Conservation (phyloP, 2,797 vertebrate genomes). For the Varecia variegata region DNA sequence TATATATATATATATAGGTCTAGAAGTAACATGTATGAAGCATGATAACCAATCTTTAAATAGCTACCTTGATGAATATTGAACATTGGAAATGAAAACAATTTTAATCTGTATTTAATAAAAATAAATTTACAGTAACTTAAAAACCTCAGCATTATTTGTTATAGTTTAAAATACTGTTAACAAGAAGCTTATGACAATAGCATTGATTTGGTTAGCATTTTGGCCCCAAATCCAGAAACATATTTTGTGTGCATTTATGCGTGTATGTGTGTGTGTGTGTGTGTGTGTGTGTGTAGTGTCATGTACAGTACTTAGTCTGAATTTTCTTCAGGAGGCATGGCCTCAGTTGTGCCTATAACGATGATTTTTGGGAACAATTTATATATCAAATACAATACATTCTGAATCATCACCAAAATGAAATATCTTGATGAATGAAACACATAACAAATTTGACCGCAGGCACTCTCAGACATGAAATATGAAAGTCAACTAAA, state of each 20-base stretch:
- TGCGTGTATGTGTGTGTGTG: neutral
- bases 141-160: neutral
- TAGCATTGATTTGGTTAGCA: neutral
- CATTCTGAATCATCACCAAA: neutral
- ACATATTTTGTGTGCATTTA: neutral
- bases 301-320: neutral
- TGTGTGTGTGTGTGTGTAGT: neutral
- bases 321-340: neutral
- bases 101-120: neutral
- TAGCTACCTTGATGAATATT: neutral
- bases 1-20: neutral
- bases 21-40: neutral
- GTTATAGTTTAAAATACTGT: neutral
- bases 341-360: neutral
- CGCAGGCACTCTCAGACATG: neutral
- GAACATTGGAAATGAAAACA: neutral
- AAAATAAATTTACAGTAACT: neutral
- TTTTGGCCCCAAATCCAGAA: neutral
- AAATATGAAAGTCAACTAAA: slow-evolving; percentile 24
- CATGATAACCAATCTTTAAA: neutral
- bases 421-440: slow-evolving; percentile 18
- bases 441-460: slow-evolving; percentile 6
- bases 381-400: neutral
- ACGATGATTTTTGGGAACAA: neutral
- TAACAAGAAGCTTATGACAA: neutral